Base-by-base conservation (phyloP, 2,113 vertebrate species). In the Tetraodon nigroviridis region DNA sequence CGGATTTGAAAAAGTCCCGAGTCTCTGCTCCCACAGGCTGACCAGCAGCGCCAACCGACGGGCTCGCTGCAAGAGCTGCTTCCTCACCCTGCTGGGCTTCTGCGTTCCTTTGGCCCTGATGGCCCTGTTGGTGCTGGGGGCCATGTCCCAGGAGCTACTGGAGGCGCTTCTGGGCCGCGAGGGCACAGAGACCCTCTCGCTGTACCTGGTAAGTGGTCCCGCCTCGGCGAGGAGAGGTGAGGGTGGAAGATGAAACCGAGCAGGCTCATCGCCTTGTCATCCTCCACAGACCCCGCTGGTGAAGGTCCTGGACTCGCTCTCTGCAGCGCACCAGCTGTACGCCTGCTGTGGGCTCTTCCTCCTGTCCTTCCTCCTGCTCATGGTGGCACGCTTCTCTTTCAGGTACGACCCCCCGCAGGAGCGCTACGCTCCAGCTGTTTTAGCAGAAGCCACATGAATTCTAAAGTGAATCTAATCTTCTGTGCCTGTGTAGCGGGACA, bases 41-140 rank as follows among this genome's bases (percentile, higher is more conserved):
- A 80, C 79, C 40, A 81, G 59, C 37, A 7, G 44, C 8, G 56
- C 55, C 13, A 93, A 93, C 79, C 69, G 90, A 2, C 78, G 79
- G 1, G 78, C 90, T 0, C 89, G 88, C 15, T 90, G 88, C 29
- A 89, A 90, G 54, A 90, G 90, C 67, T 91, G 84, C 53, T 60
- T 91, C 16, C 65, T 92, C 47, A 88, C 90, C 6, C 68, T 92
- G 55, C 62, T 89, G 29, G 92, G 90, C 8, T 91, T 91, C 75
- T 78, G 67, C 4, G 51, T 92, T 11, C 92, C 92, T 0, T 45
- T 92, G 65, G 79, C 89, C 46, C 80, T 93, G 24, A 78, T 92
- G 55, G 76, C 66, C 2, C 27, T 81, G 1, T 69, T 92, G 71
- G 45, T 91, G 0, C 74, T 93, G 53, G 90, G 90, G 1, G 22